Evolutionary conservation across 2,113 vertebrate genomes (phyloP).

Genomic region (Corythornis madagascariensis): DNA sequence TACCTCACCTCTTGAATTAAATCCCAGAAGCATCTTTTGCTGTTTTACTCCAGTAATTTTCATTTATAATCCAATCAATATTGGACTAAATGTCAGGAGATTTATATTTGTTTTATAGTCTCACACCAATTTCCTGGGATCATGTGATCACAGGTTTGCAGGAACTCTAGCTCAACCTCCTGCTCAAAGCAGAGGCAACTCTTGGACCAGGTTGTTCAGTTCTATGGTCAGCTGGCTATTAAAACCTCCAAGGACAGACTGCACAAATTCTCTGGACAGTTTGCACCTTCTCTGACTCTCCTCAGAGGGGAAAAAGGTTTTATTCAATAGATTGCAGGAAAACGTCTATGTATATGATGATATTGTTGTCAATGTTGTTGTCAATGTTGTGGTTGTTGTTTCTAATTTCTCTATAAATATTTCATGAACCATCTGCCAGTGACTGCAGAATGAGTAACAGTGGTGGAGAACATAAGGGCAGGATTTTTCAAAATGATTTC

Average conservation of each 20-base stretch:
- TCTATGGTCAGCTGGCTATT: neutral
- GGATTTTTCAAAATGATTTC: neutral
- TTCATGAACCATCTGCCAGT: slow-evolving; percentile 25
- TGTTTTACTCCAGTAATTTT: neutral
- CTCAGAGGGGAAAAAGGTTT: neutral
- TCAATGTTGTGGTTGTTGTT: neutral
- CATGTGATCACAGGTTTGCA: neutral
- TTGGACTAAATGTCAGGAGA: neutral
- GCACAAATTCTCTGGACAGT: neutral
- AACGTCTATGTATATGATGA: neutral
- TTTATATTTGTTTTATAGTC: neutral
- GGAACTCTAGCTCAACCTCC: neutral
- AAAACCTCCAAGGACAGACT: neutral
- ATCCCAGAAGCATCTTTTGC: neutral
- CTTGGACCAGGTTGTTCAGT: neutral
- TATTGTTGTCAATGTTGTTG: neutral
- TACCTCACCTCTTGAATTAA: neutral
- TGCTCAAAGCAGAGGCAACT: neutral
- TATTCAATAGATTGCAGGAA: neutral
- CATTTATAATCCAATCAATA: neutral
- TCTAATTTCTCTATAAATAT: slow-evolving; percentile 44
- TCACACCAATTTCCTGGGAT: neutral
- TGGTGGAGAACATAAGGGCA: neutral
- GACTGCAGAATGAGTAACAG: neutral
- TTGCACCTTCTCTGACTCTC: neutral